These are phyloP conservation scores for Montipora foliosa DNA, from an alignment of 64 coral and sea anemone species.

Conservation along the genomic window DNA sequence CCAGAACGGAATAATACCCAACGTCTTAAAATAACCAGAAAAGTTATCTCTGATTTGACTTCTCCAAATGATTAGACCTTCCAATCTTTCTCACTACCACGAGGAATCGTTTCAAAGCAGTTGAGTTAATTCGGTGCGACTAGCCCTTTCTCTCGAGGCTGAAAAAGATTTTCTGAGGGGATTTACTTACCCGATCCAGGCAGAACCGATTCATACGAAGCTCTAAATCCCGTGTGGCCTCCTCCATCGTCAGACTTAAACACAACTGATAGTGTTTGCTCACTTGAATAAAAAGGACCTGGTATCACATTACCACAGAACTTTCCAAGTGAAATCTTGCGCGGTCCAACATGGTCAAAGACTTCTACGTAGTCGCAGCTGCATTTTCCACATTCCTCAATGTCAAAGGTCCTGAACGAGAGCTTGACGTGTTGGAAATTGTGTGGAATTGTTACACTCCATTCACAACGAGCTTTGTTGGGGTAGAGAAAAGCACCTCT, in stretches of 20 bases:
- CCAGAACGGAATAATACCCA: too few relatives aligned
- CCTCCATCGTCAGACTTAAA: conserved; percentile 60
- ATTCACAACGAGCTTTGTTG: not conserved
- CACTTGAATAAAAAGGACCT: conserved; percentile 45
- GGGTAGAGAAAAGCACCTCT: not conserved
- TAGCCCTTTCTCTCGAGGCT: too few relatives aligned
- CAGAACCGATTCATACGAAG: not conserved
- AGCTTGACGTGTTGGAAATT: not conserved
- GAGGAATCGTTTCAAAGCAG: too few relatives aligned
- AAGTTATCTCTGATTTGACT: too few relatives aligned
- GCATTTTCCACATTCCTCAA: conserved; percentile 32
- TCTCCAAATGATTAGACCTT: too few relatives aligned
- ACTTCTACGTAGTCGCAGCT: conserved; percentile 56
- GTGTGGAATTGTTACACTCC: not conserved
- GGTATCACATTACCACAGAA: conserved; percentile 45
- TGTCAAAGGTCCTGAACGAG: conserved; percentile 44
- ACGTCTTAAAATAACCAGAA: too few relatives aligned
- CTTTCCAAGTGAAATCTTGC: conserved; percentile 30
- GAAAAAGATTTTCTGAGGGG: too few relatives aligned
- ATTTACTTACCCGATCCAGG: conserved; percentile 30
- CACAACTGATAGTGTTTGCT: conserved; percentile 12
- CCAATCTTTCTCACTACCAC: too few relatives aligned
- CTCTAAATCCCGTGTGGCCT: conserved; percentile 21
- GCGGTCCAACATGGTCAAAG: conserved; percentile 26
- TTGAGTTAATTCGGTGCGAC: too few relatives aligned